Evolutionary conservation across 2,888 invertebrate species (phyloP), one percentile per base, ranked within the genome.

Genomic region (Trimorus sp.): DNA sequence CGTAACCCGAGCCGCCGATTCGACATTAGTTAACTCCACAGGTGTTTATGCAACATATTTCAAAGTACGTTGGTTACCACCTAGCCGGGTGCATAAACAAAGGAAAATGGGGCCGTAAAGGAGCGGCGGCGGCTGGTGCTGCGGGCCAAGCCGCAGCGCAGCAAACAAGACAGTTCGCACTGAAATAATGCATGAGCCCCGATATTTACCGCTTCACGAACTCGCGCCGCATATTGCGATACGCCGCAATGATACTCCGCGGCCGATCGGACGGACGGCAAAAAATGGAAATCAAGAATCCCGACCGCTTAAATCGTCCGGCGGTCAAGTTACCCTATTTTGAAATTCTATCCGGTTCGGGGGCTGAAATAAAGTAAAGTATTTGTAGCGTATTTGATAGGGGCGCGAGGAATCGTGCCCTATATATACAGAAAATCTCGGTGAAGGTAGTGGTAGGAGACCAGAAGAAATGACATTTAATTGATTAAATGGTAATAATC

Each of bases 141-240:
- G 84, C 83, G 83, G 66, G 73, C 84, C 84, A 85, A 73, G 82
- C 84, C 83, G 84, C 85, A 89, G 83, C 85, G 84, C 84, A 85
- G 84, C 85, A 86, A 88, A 87, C 88, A 87, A 88, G 89, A 89
- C 87, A 87, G 87, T 86, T 86, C 84, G 68, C 78, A 83, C 85
- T 87, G 90, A 87, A 89, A 90, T 90, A 90, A 90, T 89, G 87
- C 89, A 90, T 89, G 89, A 89, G 86, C 79, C 82, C 82, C 85
- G 86, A 87, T 89, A 88, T 89, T 89, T 89, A 88, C 88, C 81
- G 80, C 84, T 69, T 59, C 60, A 73, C 71, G 71, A 80, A 83
- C 82, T 68, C 73, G 65, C 69, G 45, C 26, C 51, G 60, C 51
- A 16, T 62, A 62, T 65, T 73, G 62, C 78, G 63, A 26, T 40